Percentiles rank a stretch among this genome's conserved stretches.
phyloP scores from a whole-genome alignment of 2,888 invertebrate genomes.

The Lamproptera curius region DNA sequence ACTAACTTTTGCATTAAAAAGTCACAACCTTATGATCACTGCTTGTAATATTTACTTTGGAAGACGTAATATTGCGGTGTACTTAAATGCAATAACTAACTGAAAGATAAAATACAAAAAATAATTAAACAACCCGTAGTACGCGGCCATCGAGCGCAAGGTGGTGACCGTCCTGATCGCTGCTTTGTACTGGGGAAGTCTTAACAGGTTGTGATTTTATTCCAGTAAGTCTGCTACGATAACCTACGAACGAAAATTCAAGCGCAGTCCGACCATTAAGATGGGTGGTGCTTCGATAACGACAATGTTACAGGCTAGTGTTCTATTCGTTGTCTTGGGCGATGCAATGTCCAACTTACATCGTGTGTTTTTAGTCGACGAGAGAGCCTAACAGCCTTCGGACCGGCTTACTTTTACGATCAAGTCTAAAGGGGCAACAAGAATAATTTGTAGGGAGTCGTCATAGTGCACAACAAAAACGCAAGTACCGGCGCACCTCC shows the following conservation, averaged over 20 bases:
- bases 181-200: constrained; percentile 9
- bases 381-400: background rate
- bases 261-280: constrained; percentile 8
- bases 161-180: constrained; percentile 15
- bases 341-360: constrained; percentile 12
- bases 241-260: no score
- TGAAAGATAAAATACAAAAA: no score
- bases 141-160: no score
- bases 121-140: no score
- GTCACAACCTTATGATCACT: no score
- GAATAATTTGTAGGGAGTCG: constrained; percentile 3
- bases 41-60: no score
- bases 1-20: no score
- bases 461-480: background rate
- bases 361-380: constrained; percentile 18
- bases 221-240: no score
- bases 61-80: no score
- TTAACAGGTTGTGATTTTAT: constrained; percentile 17
- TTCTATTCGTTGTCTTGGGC: constrained; percentile 17
- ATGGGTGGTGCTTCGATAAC: constrained; percentile 10
- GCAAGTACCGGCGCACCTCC: background rate
- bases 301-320: background rate
- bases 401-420: background rate
- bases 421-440: background rate
- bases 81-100: no score